Base-by-base conservation (phyloP, 2,888 invertebrate species). In the Eledone cirrhosa region DNA sequence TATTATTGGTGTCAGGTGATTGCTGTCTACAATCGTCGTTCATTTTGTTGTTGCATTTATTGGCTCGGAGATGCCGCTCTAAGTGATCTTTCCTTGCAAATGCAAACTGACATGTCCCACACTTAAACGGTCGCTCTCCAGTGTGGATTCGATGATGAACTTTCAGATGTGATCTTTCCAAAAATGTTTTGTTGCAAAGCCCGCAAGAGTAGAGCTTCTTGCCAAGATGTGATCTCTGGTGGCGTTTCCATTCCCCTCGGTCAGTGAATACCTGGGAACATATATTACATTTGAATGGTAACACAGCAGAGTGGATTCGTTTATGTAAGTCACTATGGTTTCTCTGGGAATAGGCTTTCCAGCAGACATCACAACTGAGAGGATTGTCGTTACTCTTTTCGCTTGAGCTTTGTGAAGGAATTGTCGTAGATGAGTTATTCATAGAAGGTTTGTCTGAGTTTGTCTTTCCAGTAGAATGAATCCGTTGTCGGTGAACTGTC, bases 201-300 rank as follows among this genome's bases (percentile, higher is more conserved):
- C 41, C 31, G 24, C 72, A 72, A 22, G 31, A 31, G 19, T 33
- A 72, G 72, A 72, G 72, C 33, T 72, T 72, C 8, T 72, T 72
- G n/a, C 72, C 72, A 41, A 72, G 72, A 14, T 72, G 72, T 19
- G 72, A 41, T 31, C 72, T 31, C 41, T 72, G 72, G 31, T 72
- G 72, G 7, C 72, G 72, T 72, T 72, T 72, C 72, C 72, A 72
- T 72, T 72, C 72, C 13, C 72, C 72, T 3, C 72, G 72, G 41
- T 72, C 72, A n/a, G 72, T 72, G 8, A 72, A 72, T 31, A 72
- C 72, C 1, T 72, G 72, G 72, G 33, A 41, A 24, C 72, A 72
- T n/a, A 72, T 33, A 24, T 72, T 72, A 41, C 72, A 72, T 3
- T 72, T 41, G 41, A 72, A 72, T 19, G 72, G 72, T 41, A 72